Conservation (phyloP, 2,888 invertebrate genomes). For the Morinoia aosen region DNA sequence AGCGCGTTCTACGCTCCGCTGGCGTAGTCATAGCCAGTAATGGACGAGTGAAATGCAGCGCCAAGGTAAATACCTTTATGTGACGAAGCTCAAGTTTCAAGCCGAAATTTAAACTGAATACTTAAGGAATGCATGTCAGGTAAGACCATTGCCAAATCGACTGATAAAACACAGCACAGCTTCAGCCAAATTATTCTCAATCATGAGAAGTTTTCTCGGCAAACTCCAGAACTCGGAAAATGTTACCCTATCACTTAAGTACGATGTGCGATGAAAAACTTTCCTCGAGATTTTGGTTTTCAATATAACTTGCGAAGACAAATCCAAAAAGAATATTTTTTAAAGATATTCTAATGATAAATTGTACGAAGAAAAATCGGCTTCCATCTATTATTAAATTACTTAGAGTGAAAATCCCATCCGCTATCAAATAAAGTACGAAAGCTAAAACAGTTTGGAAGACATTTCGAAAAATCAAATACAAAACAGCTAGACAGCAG, state of each 20-base stretch:
- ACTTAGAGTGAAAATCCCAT: not conserved
- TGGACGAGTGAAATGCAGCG: constrained; percentile 44
- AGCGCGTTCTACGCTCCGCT: not conserved
- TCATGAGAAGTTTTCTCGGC: not conserved
- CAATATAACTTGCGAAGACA: not conserved
- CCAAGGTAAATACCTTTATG: constrained; percentile 16
- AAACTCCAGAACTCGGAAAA: not conserved
- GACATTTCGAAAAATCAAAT: too few species aligned
- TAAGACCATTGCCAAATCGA: not conserved
- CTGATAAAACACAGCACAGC: not conserved
- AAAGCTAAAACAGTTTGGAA: too few species aligned
- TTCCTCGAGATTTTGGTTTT: not conserved
- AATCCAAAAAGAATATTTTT: not conserved
- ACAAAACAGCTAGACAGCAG: too few species aligned
- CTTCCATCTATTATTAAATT: not conserved
- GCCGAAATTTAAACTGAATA: not conserved
- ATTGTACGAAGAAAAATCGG: not conserved
- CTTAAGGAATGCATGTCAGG: not conserved
- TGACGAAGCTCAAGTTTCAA: constrained; percentile 41
- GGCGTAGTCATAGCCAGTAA: constrained; percentile 19
- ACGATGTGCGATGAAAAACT: not conserved
- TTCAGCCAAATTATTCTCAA: not conserved
- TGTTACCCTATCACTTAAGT: not conserved
- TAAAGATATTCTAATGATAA: not conserved
- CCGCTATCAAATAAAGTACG: not conserved